Percentiles rank a stretch among this genome's conserved stretches.
These are phyloP conservation scores for Mesorhabditis sp. DNA, from an alignment of 2,888 invertebrate genomes.

Conservation along the genomic window DNA sequence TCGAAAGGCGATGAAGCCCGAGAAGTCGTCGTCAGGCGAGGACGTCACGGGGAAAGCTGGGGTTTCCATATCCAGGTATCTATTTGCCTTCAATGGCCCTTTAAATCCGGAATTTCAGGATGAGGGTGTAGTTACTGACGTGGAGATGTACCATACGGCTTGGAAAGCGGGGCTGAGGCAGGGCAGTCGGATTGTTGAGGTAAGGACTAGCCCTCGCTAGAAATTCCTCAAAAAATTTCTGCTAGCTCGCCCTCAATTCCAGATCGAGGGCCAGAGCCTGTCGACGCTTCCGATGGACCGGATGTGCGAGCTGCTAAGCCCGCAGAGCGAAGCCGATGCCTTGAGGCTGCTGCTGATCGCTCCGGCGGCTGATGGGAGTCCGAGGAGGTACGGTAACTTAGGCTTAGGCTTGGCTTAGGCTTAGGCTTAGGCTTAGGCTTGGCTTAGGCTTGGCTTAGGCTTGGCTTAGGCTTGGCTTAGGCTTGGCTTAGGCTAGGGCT, in stretches of 20 bases:
- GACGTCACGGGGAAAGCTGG: slow-evolving; percentile 43
- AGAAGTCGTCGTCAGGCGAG: slow-evolving; percentile 59
- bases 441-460: too few relatives aligned
- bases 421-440: too few relatives aligned
- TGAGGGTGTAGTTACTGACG: slow-evolving; percentile 81
- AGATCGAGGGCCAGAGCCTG: slow-evolving; percentile 45
- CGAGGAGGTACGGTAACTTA: slow-evolving; percentile 20
- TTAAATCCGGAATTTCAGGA: slow-evolving; percentile 14
- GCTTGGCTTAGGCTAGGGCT: too few relatives aligned
- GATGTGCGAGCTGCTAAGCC: slow-evolving; percentile 40
- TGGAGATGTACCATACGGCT: slow-evolving; percentile 69
- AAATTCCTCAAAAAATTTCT: neutral
- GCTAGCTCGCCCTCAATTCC: slow-evolving; percentile 11
- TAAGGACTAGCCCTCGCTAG: slow-evolving; percentile 22
- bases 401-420: too few relatives aligned
- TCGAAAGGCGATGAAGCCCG: slow-evolving; percentile 70
- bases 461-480: too few relatives aligned
- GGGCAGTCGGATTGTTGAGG: slow-evolving; percentile 82
- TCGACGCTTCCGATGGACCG: slow-evolving; percentile 46
- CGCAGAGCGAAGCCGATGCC: slow-evolving; percentile 40
- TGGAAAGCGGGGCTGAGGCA: slow-evolving; percentile 78
- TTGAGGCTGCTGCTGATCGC: slow-evolving; percentile 48
- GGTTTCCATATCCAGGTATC: slow-evolving; percentile 46
- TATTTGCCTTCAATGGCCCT: too few relatives aligned
- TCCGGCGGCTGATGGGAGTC: slow-evolving; percentile 50